Percentiles rank a stretch among this genome's conserved stretches.
Conservation (phyloP, 1,140 invertebrate genomes). For the Bombus huntii region DNA sequence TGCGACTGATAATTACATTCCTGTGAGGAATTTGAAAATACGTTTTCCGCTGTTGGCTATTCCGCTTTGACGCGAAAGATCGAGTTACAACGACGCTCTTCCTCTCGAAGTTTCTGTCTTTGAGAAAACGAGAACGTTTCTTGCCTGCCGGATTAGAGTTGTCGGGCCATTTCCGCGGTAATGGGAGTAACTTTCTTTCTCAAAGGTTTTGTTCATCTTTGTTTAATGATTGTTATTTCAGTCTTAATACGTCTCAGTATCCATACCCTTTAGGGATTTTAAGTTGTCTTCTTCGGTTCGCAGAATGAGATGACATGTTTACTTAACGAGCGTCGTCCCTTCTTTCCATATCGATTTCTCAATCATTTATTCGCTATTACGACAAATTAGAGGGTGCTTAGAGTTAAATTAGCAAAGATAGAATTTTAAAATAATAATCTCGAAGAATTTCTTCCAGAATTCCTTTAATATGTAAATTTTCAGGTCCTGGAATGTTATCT, state of each 20-base stretch:
- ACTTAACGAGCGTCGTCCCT: too few relatives aligned
- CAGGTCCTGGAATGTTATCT: too few relatives aligned
- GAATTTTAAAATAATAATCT: too few relatives aligned
- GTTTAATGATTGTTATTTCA: slow-evolving; percentile 31
- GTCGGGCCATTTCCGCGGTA: not conserved
- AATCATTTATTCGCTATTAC: too few relatives aligned
- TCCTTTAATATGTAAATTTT: too few relatives aligned
- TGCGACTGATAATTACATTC: slow-evolving; percentile 45
- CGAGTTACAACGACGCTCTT: slow-evolving; percentile 18
- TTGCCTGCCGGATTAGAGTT: not conserved
- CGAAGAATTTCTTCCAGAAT: too few relatives aligned
- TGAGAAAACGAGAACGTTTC: not conserved
- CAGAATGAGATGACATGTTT: too few relatives aligned
- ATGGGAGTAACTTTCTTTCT: not conserved
- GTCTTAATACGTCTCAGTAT: not conserved
- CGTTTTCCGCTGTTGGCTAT: not conserved
- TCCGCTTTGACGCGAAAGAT: not conserved
- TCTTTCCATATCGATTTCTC: too few relatives aligned
- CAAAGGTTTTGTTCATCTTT: not conserved
- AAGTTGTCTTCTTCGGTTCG: too few relatives aligned
- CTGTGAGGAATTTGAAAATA: slow-evolving; percentile 45
- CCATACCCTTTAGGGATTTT: too few relatives aligned
- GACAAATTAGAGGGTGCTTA: too few relatives aligned
- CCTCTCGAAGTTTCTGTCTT: not conserved
- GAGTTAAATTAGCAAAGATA: too few relatives aligned